Conservation (phyloP, 2,888 invertebrate species). For the Drosophila longiperda region DNA sequence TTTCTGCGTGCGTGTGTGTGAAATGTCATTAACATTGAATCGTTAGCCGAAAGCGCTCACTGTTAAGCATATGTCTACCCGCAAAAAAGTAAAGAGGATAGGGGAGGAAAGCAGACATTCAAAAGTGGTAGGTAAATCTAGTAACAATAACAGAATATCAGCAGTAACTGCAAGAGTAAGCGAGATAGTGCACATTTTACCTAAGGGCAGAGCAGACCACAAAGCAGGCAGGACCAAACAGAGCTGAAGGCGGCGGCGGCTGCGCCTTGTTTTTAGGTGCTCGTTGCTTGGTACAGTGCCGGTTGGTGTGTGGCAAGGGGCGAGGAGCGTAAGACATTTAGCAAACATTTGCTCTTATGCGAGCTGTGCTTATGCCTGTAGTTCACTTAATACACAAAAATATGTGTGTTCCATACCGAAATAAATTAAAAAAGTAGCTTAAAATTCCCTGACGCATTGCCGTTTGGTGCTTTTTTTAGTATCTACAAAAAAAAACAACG, state of each 20-base stretch:
- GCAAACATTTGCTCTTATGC: slow-evolving; percentile 32
- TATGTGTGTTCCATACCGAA: slow-evolving; percentile 43
- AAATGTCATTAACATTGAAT: slow-evolving; percentile 71
- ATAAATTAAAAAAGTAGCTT: slow-evolving; percentile 71
- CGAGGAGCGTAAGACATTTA: slow-evolving; percentile 43
- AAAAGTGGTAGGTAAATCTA: slow-evolving; percentile 57
- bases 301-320: slow-evolving; percentile 23
- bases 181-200: slow-evolving; percentile 37
- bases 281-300: slow-evolving; percentile 63
- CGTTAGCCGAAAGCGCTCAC: slow-evolving; percentile 44
- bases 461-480: slow-evolving; percentile 49
- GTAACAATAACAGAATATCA: slow-evolving; percentile 34
- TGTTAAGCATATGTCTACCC: slow-evolving; percentile 40
- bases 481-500: slow-evolving; percentile 23
- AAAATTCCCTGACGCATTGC: slow-evolving; percentile 62
- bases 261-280: slow-evolving; percentile 30
- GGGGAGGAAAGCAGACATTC: slow-evolving; percentile 32
- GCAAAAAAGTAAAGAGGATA: slow-evolving; percentile 27
- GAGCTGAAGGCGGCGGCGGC: slow-evolving; percentile 8
- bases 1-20: slow-evolving; percentile 15
- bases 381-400: slow-evolving; percentile 50
- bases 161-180: slow-evolving; percentile 9
- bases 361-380: slow-evolving; percentile 17
- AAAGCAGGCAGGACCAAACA: slow-evolving; percentile 26
- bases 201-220: slow-evolving; percentile 16